Evolutionary conservation across 2,888 invertebrate genomes (phyloP), one percentile per base, ranked within the genome.

Genomic region (Chrysolina americana): DNA sequence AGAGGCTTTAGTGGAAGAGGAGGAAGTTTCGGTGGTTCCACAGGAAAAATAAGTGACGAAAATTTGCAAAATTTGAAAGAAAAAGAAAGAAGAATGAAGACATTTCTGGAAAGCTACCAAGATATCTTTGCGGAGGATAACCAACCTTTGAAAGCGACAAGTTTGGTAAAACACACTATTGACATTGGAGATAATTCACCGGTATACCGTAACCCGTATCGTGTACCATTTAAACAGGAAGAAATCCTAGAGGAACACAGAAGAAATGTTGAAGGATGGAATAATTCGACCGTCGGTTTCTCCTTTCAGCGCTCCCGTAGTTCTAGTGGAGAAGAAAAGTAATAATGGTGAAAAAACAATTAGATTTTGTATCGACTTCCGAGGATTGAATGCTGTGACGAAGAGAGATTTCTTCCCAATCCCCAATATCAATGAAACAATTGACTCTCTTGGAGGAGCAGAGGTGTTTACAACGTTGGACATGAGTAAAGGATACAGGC

Each of bases 281-380:
- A 71, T 81, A 15, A 79, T 81, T 41, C 59, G 73, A 50, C 79
- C 75, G 2, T 83, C 82, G 1, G 75, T 73, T 5, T 83, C 82
- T 15, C 85, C 86, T 0, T 87, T 84, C 83, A 77, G 82, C 10
- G 80, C 83, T 1, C 86, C 85, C 0, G 80, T 86, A 2, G 84
- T 87, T 0, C 36, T 87, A 0, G 85, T 86, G 0, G 75, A 79
- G 36, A 74, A 78, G 59, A 78, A 71, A 59, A 59, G 56, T 2
- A 19, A 44, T 19, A 23, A 41, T n/a, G 75, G 76, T 3, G 74
- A 71, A 53, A 70, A 71, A 23, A 80, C 77, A 65, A 65, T 62
- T 28, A 28, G 79, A 48, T 74, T 78, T 53, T 80, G 78, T 48
- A 76, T 79, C 9, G 76, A 80, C 63, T 79, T 70, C 21, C n/a